Evolutionary conservation across 2,888 invertebrate species (phyloP).

Genomic region (Cephus sareptanus): DNA sequence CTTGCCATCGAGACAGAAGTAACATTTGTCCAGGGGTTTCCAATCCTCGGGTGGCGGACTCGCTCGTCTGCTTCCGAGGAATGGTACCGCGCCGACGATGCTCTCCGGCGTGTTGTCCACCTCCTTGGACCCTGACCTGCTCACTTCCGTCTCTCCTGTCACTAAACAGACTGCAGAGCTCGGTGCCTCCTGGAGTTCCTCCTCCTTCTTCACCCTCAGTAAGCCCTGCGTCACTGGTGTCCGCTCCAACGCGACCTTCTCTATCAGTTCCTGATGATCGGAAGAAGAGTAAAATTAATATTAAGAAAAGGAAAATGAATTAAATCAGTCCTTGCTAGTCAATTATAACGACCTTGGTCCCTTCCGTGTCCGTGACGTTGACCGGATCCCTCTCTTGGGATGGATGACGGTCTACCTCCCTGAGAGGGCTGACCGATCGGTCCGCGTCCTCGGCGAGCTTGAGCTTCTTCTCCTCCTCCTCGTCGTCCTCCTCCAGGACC

Average conservation of each 20-base stretch:
- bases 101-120: slow-evolving; percentile 37
- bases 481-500: slow-evolving; percentile 40
- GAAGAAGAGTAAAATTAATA: background rate
- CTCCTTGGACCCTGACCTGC: background rate
- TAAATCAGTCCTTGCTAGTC: background rate
- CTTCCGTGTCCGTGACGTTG: slow-evolving; percentile 55
- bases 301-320: background rate
- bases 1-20: slow-evolving; percentile 84
- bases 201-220: slow-evolving; percentile 63
- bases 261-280: slow-evolving; percentile 49
- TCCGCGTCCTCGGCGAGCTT: slow-evolving; percentile 56
- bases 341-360: slow-evolving; percentile 53
- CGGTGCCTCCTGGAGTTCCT: slow-evolving; percentile 59
- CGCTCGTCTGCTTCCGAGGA: slow-evolving; percentile 52
- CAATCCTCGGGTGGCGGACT: slow-evolving; percentile 73
- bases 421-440: slow-evolving; percentile 49
- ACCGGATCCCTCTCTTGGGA: slow-evolving; percentile 45
- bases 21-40: slow-evolving; percentile 86
- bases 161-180: slow-evolving; percentile 34
- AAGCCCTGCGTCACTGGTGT: slow-evolving; percentile 59
- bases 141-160: slow-evolving; percentile 44
- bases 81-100: slow-evolving; percentile 41
- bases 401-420: slow-evolving; percentile 46
- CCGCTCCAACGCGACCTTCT: slow-evolving; percentile 56
- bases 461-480: slow-evolving; percentile 53